These are phyloP conservation scores for Cyanistes caeruleus DNA, from an alignment of 2,113 vertebrate species.

Conservation along the genomic window DNA sequence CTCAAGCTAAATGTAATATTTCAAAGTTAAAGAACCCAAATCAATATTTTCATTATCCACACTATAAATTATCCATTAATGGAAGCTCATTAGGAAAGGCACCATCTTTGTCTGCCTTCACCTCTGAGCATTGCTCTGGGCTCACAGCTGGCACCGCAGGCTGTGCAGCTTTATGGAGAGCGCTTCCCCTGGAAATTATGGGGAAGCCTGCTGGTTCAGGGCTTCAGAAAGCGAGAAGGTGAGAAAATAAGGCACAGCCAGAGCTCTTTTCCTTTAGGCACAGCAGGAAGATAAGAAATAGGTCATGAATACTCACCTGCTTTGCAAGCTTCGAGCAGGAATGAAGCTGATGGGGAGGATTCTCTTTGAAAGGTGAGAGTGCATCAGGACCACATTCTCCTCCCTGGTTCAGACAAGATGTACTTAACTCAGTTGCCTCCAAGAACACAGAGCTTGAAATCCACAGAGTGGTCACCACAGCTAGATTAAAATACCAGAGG, in stretches of 20 bases:
- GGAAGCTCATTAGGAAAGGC: slow-evolving; percentile 26
- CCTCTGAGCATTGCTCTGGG: background rate
- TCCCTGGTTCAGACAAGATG: background rate
- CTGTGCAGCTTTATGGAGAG: background rate
- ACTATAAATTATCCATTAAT: slow-evolving; percentile 55
- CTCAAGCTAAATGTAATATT: slow-evolving; percentile 14
- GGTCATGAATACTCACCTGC: background rate
- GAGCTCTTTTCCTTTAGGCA: background rate
- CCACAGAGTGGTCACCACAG: background rate
- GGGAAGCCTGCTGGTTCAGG: background rate
- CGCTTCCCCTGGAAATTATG: background rate
- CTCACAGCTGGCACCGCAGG: background rate
- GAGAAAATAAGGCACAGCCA: background rate
- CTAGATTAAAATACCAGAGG: slow-evolving; percentile 34
- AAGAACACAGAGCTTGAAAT: background rate
- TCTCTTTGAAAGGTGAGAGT: background rate
- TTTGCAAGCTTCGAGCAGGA: background rate
- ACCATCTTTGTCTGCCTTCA: background rate
- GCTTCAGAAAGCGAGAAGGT: fast-evolving
- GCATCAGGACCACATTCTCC: background rate
- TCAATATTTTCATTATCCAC: slow-evolving; percentile 58
- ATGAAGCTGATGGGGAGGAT: background rate
- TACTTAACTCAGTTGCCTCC: background rate
- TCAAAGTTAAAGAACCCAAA: background rate
- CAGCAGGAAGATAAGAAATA: background rate